Evolutionary conservation across 2,888 invertebrate species (phyloP).

Genomic region (Sipha maydis): DNA sequence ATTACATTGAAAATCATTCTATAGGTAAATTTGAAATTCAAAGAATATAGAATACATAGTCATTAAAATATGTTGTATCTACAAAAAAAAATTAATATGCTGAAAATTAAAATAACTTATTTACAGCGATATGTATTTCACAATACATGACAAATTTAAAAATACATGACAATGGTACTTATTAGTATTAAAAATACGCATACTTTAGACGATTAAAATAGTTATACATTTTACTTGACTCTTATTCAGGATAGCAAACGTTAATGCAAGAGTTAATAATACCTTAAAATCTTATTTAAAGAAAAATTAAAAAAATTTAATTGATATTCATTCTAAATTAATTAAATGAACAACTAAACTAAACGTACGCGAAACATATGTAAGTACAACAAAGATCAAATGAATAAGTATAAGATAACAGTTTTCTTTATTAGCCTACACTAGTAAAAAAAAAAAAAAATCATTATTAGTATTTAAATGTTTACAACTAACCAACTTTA

Average conservation of each 20-base stretch:
- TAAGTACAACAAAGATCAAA: constrained; percentile 32
- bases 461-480: constrained; percentile 48
- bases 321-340: background rate
- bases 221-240: background rate
- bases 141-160: background rate
- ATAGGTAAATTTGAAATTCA: constrained; percentile 10
- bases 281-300: background rate
- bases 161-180: background rate
- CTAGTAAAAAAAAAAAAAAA: constrained; percentile 19
- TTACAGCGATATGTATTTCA: background rate
- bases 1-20: background rate
- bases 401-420: constrained; percentile 51
- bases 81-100: background rate
- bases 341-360: constrained; percentile 4
- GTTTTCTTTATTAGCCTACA: constrained; percentile 16
- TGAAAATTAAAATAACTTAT: background rate
- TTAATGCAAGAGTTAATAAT: background rate
- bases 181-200: background rate
- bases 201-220: constrained; percentile 11
- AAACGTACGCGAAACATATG: background rate
- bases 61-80: background rate
- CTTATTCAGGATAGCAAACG: no score
- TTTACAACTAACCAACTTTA: constrained; percentile 42
- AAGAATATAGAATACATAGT: background rate
- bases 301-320: background rate